These are phyloP conservation scores for Uropetala carovei DNA, from an alignment of 2,888 invertebrate genomes.

Conservation along the genomic window DNA sequence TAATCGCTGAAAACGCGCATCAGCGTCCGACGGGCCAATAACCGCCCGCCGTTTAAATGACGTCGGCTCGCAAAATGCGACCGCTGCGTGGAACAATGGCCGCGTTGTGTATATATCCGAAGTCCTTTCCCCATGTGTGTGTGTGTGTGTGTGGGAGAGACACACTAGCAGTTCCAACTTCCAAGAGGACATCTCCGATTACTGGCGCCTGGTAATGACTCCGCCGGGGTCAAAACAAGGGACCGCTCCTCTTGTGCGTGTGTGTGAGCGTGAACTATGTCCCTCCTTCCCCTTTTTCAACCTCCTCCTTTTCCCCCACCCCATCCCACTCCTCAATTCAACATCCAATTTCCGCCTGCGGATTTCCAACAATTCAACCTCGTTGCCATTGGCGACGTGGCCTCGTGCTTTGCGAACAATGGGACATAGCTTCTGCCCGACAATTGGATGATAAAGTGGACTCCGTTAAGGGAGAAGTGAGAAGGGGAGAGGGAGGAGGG, in stretches of 20 bases:
- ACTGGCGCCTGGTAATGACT: not conserved
- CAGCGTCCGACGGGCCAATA: too few relatives aligned
- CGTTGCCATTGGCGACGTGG: not conserved
- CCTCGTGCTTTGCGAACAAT: not conserved
- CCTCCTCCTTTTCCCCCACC: too few relatives aligned
- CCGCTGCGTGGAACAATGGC: not conserved
- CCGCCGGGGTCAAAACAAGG: not conserved
- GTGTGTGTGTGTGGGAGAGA: too few relatives aligned
- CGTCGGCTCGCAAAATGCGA: not conserved
- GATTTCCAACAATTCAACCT: slow-evolving; percentile 31
- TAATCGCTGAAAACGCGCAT: too few relatives aligned
- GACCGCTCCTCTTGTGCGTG: not conserved
- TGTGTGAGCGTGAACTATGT: not conserved
- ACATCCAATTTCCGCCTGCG: slow-evolving; percentile 16
- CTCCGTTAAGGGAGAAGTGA: slow-evolving; percentile 23
- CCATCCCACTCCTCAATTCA: too few relatives aligned
- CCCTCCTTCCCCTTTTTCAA: not conserved
- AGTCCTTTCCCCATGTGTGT: not conserved
- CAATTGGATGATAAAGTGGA: slow-evolving; percentile 37
- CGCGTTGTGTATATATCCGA: too few relatives aligned
- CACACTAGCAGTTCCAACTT: not conserved
- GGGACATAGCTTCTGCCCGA: not conserved
- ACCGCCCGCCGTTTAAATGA: not conserved
- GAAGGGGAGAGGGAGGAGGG: too few relatives aligned
- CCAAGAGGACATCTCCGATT: slow-evolving; percentile 23